Evolutionary conservation across 2,113 vertebrate species (phyloP).

Genomic region (Pangasianodon gigas): DNA sequence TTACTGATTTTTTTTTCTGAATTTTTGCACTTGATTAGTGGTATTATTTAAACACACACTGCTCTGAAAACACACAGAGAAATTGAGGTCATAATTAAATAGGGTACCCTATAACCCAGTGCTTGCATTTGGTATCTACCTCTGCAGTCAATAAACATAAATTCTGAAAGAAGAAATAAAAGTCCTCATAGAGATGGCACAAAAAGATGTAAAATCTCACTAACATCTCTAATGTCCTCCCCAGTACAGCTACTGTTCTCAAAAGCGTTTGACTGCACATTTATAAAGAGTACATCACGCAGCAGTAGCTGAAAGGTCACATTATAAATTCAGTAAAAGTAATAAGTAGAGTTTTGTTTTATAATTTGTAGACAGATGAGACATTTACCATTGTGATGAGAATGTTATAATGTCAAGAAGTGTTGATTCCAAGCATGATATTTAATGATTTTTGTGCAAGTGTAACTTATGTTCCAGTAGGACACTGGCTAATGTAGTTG

Average conservation of each 20-base stretch:
- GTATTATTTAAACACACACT: neutral
- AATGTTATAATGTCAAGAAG: neutral
- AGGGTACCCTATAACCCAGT: too few species aligned
- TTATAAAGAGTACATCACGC: neutral
- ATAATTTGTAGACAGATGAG: neutral
- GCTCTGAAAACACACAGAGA: neutral
- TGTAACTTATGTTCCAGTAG: neutral
- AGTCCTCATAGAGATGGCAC: neutral
- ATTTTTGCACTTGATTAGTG: neutral
- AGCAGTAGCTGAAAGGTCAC: neutral
- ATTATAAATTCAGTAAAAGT: neutral
- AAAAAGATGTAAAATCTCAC: neutral
- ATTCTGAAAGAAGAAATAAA: neutral
- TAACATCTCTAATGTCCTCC: neutral
- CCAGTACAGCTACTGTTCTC: neutral
- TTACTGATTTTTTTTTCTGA: neutral
- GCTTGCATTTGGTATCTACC: neutral
- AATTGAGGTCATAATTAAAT: too few species aligned
- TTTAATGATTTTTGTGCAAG: too few species aligned
- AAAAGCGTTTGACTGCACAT: neutral
- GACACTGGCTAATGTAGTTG: neutral
- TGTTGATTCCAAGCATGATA: too few species aligned
- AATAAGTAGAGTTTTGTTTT: neutral
- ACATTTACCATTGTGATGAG: neutral
- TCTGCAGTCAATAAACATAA: neutral